Percentiles rank a stretch among this genome's conserved stretches.
These are phyloP conservation scores for Ophthalmolycus amberensis DNA, from an alignment of 2,113 vertebrate genomes.

Conservation along the genomic window DNA sequence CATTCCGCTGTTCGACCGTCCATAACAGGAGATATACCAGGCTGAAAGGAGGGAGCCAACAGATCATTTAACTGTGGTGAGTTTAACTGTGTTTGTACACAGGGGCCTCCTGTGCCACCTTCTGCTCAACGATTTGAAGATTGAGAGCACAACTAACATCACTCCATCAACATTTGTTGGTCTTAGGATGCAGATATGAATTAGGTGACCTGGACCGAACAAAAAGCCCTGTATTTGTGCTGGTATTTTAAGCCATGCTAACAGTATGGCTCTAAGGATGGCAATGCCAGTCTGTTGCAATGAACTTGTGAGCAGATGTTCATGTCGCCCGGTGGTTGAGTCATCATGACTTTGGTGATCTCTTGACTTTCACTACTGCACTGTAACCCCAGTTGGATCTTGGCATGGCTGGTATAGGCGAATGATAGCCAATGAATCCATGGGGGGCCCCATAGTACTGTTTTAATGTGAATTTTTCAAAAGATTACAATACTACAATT, in stretches of 20 bases:
- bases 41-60: neutral
- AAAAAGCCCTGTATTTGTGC: neutral
- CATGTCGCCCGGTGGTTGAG: neutral
- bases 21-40: neutral
- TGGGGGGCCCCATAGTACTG: too few species aligned
- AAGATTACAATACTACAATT: neutral
- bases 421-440: neutral
- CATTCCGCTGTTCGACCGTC: neutral
- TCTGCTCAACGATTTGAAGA: neutral
- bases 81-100: conserved; percentile 16
- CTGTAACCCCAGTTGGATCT: neutral
- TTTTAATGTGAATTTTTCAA: neutral
- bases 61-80: neutral
- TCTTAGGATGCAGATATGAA: neutral
- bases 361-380: neutral
- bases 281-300: neutral
- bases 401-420: neutral
- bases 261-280: too few species aligned
- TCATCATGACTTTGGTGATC: neutral
- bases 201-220: neutral
- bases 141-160: neutral
- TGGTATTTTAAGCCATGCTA: neutral
- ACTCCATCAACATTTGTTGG: neutral
- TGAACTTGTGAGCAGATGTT: neutral
- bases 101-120: conserved; percentile 2